Base-by-base conservation (phyloP, 2,797 vertebrate species). In the Chaenodraco wilsoni region DNA sequence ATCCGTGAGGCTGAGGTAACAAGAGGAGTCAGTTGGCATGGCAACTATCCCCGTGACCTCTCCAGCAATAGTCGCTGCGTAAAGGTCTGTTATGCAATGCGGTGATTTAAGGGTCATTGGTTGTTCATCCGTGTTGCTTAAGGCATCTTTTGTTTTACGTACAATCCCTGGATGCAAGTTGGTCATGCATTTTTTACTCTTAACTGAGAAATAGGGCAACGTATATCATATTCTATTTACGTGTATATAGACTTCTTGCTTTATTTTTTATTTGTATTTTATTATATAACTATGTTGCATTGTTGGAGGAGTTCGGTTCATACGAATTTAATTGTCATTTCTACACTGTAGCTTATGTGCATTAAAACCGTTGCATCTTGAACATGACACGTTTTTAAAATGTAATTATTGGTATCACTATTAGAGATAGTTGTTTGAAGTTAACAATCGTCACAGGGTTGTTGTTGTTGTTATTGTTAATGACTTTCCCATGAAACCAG, bases 11-110 rank as follows among this genome's bases (percentile, higher is more conserved):
- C 78, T 84, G 82, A 75, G 65, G 81, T 86, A 83, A 88, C 76
- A 55, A 72, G 79, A 89, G 75, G 74, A 84, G 78, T 76, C 80
- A 82, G 78, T 84, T 82, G 82, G 69, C 82, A 80, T 82, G 72
- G 84, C 66, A 80, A 84, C 87, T 78, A 72, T 81, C 71, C 73
- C 45, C 2, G 52, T 87, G 82, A 88, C 84, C 84, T 85, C 79
- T 82, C 68, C 73, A 55, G 74, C 69, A 76, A 81, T 72, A 82
- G 83, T 37, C 51, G 58, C 45, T 52, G 21, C 63, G 60, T 43
- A 83, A 85, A 79, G 77, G 70, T 70, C 79, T 31, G 21, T 85
- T 87, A 83, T 41, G 59, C 82, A 91, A 84, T 31, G 4, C 50
- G 19, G 46, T 59, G 56, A 23, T 71, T 85, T 78, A 71, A 46